phyloP scores from a whole-genome alignment of 2,113 vertebrate species.

The Tragelaphus scriptus region DNA sequence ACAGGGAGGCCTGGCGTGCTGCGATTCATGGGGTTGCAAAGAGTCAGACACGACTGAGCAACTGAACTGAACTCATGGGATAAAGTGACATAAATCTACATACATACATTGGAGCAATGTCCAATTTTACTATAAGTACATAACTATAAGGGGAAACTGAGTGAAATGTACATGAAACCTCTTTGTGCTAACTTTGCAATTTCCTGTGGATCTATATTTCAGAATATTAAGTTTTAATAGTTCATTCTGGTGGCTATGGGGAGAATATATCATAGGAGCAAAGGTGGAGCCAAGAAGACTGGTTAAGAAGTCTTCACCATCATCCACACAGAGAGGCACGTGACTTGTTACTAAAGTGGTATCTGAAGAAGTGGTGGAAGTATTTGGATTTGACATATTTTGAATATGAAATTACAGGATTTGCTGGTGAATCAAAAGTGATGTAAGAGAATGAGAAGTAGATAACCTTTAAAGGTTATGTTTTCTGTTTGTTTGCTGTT shows the following conservation, averaged over 20 bases:
- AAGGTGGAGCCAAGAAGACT: not conserved
- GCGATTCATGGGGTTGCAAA: fast-evolving
- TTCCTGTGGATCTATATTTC: not conserved
- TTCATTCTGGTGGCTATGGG: not conserved
- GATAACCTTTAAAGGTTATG: not conserved
- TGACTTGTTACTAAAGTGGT: not conserved
- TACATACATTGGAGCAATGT: not conserved
- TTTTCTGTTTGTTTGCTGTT: not conserved
- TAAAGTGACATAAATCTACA: not conserved
- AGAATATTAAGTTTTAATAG: not conserved
- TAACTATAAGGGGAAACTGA: not conserved
- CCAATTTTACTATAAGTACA: not conserved
- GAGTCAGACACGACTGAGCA: no score
- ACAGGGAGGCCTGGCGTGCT: no score
- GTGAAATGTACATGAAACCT: not conserved
- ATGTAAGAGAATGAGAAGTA: not conserved
- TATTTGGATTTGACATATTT: not conserved
- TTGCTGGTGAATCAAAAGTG: not conserved
- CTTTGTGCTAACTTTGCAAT: not conserved
- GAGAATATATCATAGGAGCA: not conserved
- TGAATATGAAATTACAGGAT: not conserved
- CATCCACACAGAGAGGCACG: not conserved
- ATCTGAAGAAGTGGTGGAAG: not conserved
- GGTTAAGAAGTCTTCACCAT: not conserved
- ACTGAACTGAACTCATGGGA: no score